Evolutionary conservation across 2,888 invertebrate species (phyloP).

Genomic region (Melanophora roralis): DNA sequence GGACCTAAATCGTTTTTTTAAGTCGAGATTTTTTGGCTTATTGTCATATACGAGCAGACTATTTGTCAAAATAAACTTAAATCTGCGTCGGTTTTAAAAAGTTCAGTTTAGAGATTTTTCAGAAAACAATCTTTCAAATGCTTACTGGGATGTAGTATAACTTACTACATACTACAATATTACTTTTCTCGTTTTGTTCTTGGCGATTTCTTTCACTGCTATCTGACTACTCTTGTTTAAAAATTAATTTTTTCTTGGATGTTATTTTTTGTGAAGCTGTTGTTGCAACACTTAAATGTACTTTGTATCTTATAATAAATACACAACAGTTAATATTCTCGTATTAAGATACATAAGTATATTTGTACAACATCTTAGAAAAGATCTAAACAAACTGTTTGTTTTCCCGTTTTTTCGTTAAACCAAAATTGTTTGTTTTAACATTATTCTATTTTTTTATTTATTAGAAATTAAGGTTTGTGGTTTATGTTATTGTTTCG

Average conservation of each 20-base stretch:
- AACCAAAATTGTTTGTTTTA: constrained; percentile 12
- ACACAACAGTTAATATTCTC: not conserved
- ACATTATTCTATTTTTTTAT: not conserved
- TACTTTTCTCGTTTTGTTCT: constrained; percentile 48
- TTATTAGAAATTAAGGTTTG: constrained; percentile 30
- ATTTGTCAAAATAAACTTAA: too few species aligned
- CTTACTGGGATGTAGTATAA: too few species aligned
- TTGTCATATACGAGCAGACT: too few species aligned
- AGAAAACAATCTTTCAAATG: too few species aligned
- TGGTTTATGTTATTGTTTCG: constrained; percentile 17
- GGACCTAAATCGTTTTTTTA: too few species aligned
- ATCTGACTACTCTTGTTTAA: constrained; percentile 42
- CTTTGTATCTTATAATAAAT: not conserved
- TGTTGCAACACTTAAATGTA: constrained; percentile 20
- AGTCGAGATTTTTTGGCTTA: too few species aligned
- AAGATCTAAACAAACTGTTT: constrained; percentile 23
- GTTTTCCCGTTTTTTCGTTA: constrained; percentile 5
- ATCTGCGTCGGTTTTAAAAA: not conserved
- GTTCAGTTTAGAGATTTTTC: too few species aligned
- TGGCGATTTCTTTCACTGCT: constrained; percentile 31
- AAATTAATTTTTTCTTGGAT: constrained; percentile 60
- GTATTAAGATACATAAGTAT: constrained; percentile 2
- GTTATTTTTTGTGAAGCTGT: constrained; percentile 35
- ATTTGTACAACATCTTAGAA: constrained; percentile 23
- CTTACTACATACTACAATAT: constrained; percentile 39